phyloP scores from a whole-genome alignment of 2,888 invertebrate species.

The Yponomeuta sedellus region DNA sequence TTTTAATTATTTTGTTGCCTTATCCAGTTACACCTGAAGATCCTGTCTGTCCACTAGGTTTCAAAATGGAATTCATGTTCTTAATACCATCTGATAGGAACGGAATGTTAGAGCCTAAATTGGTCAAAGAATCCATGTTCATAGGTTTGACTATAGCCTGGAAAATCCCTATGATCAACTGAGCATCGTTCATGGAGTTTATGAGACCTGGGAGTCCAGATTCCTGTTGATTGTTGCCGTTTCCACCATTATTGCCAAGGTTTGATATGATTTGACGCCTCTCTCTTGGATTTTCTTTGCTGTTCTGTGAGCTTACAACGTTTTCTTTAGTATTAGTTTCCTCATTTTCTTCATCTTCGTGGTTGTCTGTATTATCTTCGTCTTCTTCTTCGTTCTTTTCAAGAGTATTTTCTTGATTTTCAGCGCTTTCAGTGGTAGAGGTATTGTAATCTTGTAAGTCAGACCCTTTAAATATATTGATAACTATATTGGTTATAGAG shows the following conservation, averaged over 20 bases:
- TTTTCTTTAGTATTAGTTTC: background rate
- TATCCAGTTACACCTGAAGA: background rate
- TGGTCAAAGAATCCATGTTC: slow-evolving; percentile 24
- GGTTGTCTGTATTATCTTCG: background rate
- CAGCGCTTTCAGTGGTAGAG: background rate
- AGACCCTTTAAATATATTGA: background rate
- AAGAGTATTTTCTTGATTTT: slow-evolving; percentile 1
- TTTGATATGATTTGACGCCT: background rate
- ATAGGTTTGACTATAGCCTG: slow-evolving; percentile 41
- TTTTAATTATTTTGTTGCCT: background rate
- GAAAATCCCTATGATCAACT: slow-evolving; percentile 42
- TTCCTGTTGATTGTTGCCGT: background rate
- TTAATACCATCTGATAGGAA: background rate
- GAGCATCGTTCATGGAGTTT: slow-evolving; percentile 19
- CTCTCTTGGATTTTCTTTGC: background rate
- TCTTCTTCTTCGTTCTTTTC: background rate
- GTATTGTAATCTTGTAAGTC: background rate
- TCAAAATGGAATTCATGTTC: background rate
- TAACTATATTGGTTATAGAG: background rate
- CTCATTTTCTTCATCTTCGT: background rate
- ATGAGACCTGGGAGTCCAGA: background rate
- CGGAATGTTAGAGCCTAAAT: background rate
- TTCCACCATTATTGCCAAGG: background rate
- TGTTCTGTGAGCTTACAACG: background rate
- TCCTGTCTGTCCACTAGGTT: background rate